These are phyloP conservation scores for Sylvietta virens DNA, from an alignment of 2,113 vertebrate genomes.

Conservation along the genomic window DNA sequence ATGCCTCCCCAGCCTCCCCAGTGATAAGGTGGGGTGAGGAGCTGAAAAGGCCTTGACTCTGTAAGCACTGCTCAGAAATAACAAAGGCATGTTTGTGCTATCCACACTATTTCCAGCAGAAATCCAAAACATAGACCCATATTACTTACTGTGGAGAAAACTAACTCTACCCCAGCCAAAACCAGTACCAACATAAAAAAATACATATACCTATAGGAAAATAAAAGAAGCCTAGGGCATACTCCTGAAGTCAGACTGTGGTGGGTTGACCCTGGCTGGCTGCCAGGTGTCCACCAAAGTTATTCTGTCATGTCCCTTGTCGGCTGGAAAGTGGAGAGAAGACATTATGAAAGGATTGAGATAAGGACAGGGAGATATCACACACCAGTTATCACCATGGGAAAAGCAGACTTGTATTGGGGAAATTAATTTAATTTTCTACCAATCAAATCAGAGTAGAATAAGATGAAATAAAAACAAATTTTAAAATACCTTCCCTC, in stretches of 20 bases:
- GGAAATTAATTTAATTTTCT: background rate
- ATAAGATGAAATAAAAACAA: background rate
- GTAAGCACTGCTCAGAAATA: background rate
- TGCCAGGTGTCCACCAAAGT: background rate
- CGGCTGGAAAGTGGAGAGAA: background rate
- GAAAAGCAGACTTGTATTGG: background rate
- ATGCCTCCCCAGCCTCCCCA: background rate
- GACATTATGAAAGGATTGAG: background rate
- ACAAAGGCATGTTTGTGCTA: background rate
- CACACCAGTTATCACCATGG: rapidly evolving
- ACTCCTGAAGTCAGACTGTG: background rate
- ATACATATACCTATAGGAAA: background rate
- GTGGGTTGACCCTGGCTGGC: background rate
- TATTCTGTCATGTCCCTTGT: rapidly evolving
- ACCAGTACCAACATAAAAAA: background rate
- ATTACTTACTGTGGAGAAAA: background rate
- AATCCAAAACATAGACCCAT: background rate
- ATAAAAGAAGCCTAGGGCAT: background rate
- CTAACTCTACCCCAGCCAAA: background rate
- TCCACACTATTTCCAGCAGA: background rate
- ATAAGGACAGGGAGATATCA: background rate
- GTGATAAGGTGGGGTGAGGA: background rate
- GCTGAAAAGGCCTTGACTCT: background rate
- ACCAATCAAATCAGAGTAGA: background rate
- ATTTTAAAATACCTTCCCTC: background rate